Base-by-base conservation (phyloP, 2,797 vertebrate species). In the Cirrhinus molitorella region DNA sequence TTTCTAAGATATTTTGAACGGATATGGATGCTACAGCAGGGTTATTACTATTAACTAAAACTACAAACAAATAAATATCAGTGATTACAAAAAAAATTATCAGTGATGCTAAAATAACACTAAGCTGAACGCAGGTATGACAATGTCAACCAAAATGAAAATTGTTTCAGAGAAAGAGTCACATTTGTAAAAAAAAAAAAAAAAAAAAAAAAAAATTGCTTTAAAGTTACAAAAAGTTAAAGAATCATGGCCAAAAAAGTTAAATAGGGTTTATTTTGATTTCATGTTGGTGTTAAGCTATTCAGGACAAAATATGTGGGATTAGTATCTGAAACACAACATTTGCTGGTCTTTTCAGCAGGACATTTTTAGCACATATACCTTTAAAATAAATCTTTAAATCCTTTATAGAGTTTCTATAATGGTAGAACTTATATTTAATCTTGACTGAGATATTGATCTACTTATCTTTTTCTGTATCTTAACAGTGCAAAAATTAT, bases 331-430 rank as follows among this genome's bases (percentile, higher is more conserved):
- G 73, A 63, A 81, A 63, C 21, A 40, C 21, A 67, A 53, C 14
- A 51, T 34, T 13, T 51, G 21, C 59, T 74, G 70, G 59, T 82
- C 70, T 82, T 82, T 73, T 82, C 47, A 82, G 70, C 31, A 74
- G 59, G 70, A 47, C 47, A 28, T 16, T 53, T 70, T 28, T 28
- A 70, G 78, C 34, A 70, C 53, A 61, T 43, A 76, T 28, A 45
- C 9, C 16, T 75, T 1, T 43, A n/a, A 59, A 59, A 75, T 11
- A 75, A 7, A 31, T 9, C 16, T 63, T 17, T 63, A 40, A 75
- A 40, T 75, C 4, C 6, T 53, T 79, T 11, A 75, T 74, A 79
- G 25, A 55, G 19, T n/a, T 74, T 55, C 21, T 37, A 74, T 55
- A 16, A 23, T 5, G 19, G 21, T n/a, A 74, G 8, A 76, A 37